Conservation (phyloP, 1,140 invertebrate species). For the Orchestia grillus region DNA sequence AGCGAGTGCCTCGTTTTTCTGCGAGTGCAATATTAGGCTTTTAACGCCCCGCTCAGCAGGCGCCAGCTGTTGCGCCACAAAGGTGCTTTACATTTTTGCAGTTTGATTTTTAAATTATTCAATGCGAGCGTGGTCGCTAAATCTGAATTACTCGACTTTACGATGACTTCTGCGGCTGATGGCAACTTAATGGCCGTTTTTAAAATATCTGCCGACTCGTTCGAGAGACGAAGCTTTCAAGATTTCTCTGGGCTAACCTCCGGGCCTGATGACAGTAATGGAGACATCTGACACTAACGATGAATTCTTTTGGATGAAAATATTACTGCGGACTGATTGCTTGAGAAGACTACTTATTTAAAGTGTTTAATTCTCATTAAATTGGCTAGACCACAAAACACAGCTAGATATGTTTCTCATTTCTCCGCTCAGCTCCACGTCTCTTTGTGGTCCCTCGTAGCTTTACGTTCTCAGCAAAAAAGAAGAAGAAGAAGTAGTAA, state of each 20-base stretch:
- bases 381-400: neutral
- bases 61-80: neutral
- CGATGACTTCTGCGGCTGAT: neutral
- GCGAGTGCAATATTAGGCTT: neutral
- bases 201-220: neutral
- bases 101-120: neutral
- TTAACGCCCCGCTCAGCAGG: neutral
- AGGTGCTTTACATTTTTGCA: neutral
- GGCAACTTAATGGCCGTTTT: neutral
- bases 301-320: neutral
- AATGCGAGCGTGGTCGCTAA: neutral
- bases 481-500: too few species aligned
- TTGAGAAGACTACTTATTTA: neutral
- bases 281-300: neutral
- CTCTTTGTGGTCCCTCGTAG: neutral
- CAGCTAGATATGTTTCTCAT: neutral
- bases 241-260: neutral
- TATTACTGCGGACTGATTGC: neutral
- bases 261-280: neutral
- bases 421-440: neutral
- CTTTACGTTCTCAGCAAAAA: neutral
- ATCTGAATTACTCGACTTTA: neutral
- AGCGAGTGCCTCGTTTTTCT: neutral
- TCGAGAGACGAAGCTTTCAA: neutral
- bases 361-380: neutral